A percentile compares a stretch with the other conserved stretches of the same genome.
Conservation (phyloP, 2,888 invertebrate genomes). For the Tipula unca region DNA sequence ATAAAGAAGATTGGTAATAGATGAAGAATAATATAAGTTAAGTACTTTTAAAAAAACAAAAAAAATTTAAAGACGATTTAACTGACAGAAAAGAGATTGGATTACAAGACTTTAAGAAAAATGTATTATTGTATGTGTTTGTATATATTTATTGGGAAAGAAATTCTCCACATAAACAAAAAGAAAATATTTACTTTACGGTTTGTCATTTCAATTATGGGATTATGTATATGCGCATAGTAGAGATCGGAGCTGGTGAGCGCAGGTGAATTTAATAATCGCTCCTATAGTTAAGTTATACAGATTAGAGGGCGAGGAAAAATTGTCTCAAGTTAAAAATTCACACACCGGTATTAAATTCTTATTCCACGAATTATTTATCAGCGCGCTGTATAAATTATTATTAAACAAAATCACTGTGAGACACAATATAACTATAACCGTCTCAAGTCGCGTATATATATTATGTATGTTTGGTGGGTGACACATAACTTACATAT, state of each 20-base stretch:
- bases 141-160: not conserved
- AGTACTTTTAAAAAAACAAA: not conserved
- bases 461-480: not conserved
- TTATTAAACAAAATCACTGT: not conserved
- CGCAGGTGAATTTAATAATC: not conserved
- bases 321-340: not conserved
- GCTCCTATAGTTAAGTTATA: not conserved
- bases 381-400: not conserved
- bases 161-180: not conserved
- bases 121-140: not conserved
- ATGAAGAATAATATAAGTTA: slow-evolving; percentile 14
- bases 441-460: not conserved
- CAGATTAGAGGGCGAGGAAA: not conserved
- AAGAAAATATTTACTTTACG: slow-evolving; percentile 14
- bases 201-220: slow-evolving; percentile 14
- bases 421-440: not conserved
- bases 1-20: slow-evolving; percentile 14
- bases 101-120: not conserved
- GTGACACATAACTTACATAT: slow-evolving; percentile 17
- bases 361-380: not conserved
- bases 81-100: slow-evolving; percentile 14
- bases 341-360: not conserved
- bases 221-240: not conserved
- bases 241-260: not conserved
- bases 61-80: not conserved